Base-by-base conservation (phyloP, 2,888 invertebrate genomes). In the Hartigia nigra region DNA sequence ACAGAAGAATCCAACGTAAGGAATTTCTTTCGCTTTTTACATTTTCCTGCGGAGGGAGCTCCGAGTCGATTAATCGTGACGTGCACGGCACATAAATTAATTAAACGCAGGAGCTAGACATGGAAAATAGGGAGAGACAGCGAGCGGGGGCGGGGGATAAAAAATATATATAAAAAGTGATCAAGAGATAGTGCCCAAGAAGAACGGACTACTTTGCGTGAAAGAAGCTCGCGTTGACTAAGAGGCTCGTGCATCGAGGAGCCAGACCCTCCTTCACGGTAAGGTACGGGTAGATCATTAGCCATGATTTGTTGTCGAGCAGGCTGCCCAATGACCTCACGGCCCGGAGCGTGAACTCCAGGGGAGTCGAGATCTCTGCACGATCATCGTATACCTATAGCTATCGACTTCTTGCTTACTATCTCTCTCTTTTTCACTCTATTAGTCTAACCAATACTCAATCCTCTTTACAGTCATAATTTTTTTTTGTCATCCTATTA, bases 301-400 rank as follows among this genome's bases (percentile, higher is more conserved):
- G 91, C 90, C 90, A 90, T 91, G 91, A 91, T 91, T 91, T 91
- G 91, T 91, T 91, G 91, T 90, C 90, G 90, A 89, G 91, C 90
- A 87, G 89, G 88, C 90, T 91, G 91, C 90, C 90, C 91, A 90
- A 90, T 91, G 91, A 91, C 91, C 91, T 89, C 91, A 83, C 79
- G 78, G 86, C 84, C 83, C 84, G 84, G 85, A 85, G 86, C 88
- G 88, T 87, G 88, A 88, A 88, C 88, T 87, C 88, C 86, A 85
- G 85, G 86, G 86, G 85, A 87, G 87, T 87, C 87, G 86, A 76
- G 80, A 86, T 86, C 84, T 80, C 82, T 81, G 82, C 84, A 77
- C 84, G 86, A 86, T 86, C 85, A 86, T 86, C 84, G 31, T 72
- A 39, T 78, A 78, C 72, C 76, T 78, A 78, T 78, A 78, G 81